Evolutionary conservation across 2,888 invertebrate genomes (phyloP).

Genomic region (Apamea epomidion): DNA sequence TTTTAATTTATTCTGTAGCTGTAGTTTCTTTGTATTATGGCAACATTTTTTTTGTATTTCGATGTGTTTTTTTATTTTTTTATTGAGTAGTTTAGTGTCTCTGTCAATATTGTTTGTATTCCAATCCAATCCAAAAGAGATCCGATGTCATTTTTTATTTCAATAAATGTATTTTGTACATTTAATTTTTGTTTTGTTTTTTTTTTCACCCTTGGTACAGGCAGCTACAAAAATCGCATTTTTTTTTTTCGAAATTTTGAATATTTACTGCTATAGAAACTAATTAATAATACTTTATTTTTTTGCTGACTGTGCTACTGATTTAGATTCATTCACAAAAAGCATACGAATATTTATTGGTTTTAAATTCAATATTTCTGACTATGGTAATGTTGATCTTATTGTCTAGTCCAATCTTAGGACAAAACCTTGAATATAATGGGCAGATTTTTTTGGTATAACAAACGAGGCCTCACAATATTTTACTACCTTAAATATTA

Average conservation of each 20-base stretch:
- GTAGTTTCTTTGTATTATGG: conserved; percentile 79
- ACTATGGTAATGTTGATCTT: too few species aligned
- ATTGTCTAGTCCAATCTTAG: neutral
- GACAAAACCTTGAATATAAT: neutral
- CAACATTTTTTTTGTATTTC: conserved; percentile 79
- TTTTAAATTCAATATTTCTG: neutral
- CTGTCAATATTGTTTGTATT: conserved; percentile 90
- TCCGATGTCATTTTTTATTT: conserved; percentile 90
- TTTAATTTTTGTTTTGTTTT: conserved; percentile 75
- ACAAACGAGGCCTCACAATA: too few species aligned
- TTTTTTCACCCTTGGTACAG: conserved; percentile 67
- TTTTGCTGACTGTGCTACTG: neutral
- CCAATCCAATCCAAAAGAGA: conserved; percentile 85
- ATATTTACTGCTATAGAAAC: neutral
- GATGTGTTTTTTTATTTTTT: conserved; percentile 80
- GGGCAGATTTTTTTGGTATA: neutral
- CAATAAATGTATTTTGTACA: conserved; percentile 88
- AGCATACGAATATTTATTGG: neutral
- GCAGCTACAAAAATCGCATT: neutral
- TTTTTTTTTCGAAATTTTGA: too few species aligned
- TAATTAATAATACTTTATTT: too few species aligned
- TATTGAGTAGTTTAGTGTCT: conserved; percentile 83
- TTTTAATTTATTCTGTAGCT: conserved; percentile 89
- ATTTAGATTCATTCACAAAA: neutral
- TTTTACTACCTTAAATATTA: neutral